phyloP scores from a whole-genome alignment of 2,113 vertebrate species.

The Gobiocypris rarus region DNA sequence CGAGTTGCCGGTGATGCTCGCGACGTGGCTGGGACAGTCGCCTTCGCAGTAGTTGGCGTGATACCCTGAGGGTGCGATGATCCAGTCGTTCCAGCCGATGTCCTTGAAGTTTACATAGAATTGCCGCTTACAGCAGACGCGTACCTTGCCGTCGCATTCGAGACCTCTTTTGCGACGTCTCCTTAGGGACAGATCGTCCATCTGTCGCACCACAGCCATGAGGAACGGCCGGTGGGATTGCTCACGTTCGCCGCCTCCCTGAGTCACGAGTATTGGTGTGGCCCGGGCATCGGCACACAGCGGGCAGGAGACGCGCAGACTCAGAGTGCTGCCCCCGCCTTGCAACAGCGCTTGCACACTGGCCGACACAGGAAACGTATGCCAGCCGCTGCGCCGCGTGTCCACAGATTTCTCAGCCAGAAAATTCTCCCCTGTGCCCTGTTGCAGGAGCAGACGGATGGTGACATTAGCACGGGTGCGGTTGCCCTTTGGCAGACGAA shows the following conservation, averaged over 20 bases:
- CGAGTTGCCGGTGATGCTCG: constrained; percentile 89
- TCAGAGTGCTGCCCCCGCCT: constrained; percentile 78
- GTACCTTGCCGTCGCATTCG: constrained; percentile 95
- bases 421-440: constrained; percentile 76
- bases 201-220: constrained; percentile 89
- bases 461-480: constrained; percentile 89
- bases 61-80: constrained; percentile 94
- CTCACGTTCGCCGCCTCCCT: constrained; percentile 78
- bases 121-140: constrained; percentile 95
- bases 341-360: constrained; percentile 85
- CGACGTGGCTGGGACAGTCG: constrained; percentile 93
- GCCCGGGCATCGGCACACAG: constrained; percentile 87
- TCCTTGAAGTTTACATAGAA: constrained; percentile 98
- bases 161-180: constrained; percentile 87
- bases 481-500: constrained; percentile 90
- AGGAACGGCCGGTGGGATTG: constrained; percentile 95
- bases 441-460: constrained; percentile 86
- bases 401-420: constrained; percentile 91
- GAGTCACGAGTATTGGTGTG: constrained; percentile 77
- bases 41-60: constrained; percentile 99
- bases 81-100: constrained; percentile 99
- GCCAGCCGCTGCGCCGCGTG: constrained; percentile 94
- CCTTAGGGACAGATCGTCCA: constrained; percentile 80
- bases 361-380: constrained; percentile 87
- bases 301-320: constrained; percentile 86